Evolutionary conservation across 2,888 invertebrate genomes (phyloP).

Genomic region (Acholoe squamosa): DNA sequence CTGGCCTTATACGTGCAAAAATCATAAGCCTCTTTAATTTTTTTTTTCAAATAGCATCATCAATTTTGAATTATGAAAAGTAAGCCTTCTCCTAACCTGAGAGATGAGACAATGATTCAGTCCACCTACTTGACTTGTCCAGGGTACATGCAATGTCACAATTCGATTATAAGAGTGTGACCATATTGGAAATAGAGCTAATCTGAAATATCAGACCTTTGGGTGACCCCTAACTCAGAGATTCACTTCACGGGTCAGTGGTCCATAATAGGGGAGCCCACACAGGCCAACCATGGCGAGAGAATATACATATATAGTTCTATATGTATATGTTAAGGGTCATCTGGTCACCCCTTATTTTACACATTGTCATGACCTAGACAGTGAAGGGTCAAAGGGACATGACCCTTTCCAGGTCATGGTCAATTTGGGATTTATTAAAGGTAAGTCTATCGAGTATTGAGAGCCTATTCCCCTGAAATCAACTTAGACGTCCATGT

Average conservation of each 20-base stretch:
- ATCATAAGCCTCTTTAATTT: background rate
- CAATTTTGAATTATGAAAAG: too few relatives aligned
- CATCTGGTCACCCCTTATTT: background rate
- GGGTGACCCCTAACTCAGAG: background rate
- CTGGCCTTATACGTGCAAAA: background rate
- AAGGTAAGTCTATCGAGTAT: too few relatives aligned
- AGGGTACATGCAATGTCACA: background rate
- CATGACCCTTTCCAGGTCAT: slow-evolving; percentile 19
- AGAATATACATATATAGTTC: background rate
- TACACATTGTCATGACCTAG: background rate
- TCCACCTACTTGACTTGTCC: background rate
- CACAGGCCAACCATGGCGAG: background rate
- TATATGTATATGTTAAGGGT: slow-evolving; percentile 20
- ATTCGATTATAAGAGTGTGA: background rate
- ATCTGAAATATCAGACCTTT: slow-evolving; percentile 21
- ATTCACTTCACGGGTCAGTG: background rate
- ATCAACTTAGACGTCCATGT: too few relatives aligned
- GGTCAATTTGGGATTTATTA: too few relatives aligned
- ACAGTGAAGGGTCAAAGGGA: background rate
- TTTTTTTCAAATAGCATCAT: too few relatives aligned
- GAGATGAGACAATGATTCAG: background rate
- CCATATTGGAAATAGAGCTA: background rate
- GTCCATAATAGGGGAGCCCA: background rate
- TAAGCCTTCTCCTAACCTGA: too few relatives aligned
- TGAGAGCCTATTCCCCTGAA: too few relatives aligned